A percentile compares a stretch with the other conserved stretches of the same genome.
phyloP scores from a whole-genome alignment of 2,113 vertebrate genomes.

The Gymnobelideus leadbeateri region DNA sequence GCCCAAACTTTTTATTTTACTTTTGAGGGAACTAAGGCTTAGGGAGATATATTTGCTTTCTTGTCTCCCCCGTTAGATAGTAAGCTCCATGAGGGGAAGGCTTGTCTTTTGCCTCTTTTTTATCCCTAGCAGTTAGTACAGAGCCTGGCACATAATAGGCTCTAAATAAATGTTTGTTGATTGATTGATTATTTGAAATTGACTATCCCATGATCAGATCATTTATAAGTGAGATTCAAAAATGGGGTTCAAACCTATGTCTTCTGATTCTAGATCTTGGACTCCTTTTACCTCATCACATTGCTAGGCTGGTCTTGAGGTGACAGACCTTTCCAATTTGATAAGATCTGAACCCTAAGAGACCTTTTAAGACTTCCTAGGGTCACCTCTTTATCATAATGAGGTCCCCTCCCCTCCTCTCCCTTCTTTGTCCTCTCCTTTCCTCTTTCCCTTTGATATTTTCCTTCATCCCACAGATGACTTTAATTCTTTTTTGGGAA shows the following conservation, averaged over 20 bases:
- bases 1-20: background rate
- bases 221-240: background rate
- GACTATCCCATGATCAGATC: background rate
- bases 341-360: background rate
- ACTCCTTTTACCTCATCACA: background rate
- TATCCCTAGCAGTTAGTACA: background rate
- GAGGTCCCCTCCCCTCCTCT: background rate
- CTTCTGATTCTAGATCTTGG: background rate
- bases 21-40: background rate
- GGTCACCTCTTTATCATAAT: background rate
- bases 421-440: background rate
- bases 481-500: background rate
- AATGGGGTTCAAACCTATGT: background rate
- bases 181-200: background rate
- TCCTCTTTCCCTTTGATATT: background rate
- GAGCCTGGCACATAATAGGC: background rate
- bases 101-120: background rate
- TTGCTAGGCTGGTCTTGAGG: background rate
- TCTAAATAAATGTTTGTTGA: background rate
- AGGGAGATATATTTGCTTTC: background rate
- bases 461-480: background rate
- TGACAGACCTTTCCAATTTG: background rate
- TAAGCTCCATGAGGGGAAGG: background rate
- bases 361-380: background rate
- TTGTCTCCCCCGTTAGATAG: background rate